Conservation (phyloP, 1,140 invertebrate species). For the Pseudomyrmex dendroicus region DNA sequence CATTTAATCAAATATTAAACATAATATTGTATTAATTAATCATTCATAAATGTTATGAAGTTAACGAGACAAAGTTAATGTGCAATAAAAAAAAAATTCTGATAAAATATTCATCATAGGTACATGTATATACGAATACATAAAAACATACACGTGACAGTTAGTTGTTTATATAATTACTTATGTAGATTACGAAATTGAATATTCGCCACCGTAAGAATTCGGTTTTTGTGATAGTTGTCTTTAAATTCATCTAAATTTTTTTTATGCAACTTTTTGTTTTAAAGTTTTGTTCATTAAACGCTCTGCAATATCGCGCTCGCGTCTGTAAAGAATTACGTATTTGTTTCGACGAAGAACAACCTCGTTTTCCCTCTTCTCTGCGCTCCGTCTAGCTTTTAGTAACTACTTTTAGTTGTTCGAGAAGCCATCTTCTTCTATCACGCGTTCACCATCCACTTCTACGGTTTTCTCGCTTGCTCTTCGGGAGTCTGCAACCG, state of each 20-base stretch:
- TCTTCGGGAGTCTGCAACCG: constrained; percentile 75
- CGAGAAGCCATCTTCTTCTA: constrained; percentile 65
- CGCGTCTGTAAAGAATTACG: constrained; percentile 45
- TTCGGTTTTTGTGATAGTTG: neutral
- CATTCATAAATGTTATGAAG: neutral
- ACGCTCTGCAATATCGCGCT: constrained; percentile 30
- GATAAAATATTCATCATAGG: neutral
- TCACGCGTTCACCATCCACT: constrained; percentile 37
- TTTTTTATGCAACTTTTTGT: constrained; percentile 11
- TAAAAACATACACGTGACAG: neutral
- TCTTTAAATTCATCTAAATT: constrained; percentile 1
- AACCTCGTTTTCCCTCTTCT: constrained; percentile 12
- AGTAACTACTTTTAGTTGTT: constrained; percentile 72
- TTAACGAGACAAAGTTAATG: neutral
- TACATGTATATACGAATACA: neutral
- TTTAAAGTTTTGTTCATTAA: constrained; percentile 49
- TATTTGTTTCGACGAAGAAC: constrained; percentile 51
- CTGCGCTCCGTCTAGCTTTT: constrained; percentile 30
- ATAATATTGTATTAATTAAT: neutral
- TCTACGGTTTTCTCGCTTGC: constrained; percentile 68
- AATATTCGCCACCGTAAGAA: neutral
- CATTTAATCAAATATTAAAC: neutral
- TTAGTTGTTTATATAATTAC: neutral
- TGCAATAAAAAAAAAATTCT: constrained; percentile 8
- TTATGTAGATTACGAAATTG: neutral